These are phyloP conservation scores for Chloromyia formosa DNA, from an alignment of 2,888 invertebrate species.

Conservation along the genomic window DNA sequence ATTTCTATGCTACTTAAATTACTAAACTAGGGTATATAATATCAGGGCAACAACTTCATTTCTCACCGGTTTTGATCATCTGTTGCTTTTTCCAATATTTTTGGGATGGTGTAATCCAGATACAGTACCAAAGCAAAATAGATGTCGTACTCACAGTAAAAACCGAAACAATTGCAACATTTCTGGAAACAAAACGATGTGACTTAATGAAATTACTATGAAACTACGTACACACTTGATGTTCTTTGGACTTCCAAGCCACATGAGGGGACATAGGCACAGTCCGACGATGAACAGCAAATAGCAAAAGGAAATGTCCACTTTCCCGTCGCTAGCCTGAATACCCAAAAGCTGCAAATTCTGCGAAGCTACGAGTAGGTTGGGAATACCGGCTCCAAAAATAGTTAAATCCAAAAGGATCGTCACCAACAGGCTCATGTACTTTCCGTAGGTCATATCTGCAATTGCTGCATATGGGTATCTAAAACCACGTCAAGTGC, in stretches of 20 bases:
- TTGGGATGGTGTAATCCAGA: conserved; percentile 61
- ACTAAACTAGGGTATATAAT: no score
- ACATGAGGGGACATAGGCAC: conserved; percentile 80
- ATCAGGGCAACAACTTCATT: no score
- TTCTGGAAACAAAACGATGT: conserved; percentile 61
- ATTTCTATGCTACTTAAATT: no score
- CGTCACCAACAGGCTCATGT: conserved; percentile 71
- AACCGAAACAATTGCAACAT: conserved; percentile 73
- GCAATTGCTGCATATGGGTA: conserved; percentile 87
- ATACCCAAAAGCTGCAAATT: conserved; percentile 81
- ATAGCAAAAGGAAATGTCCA: conserved; percentile 80
- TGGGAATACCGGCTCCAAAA: conserved; percentile 81
- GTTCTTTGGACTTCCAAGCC: conserved; percentile 91
- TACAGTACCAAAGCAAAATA: conserved; percentile 72
- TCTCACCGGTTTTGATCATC: conserved; percentile 57
- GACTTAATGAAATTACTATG: conserved; percentile 50
- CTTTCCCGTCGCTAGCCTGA: conserved; percentile 71
- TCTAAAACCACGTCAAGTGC: conserved; percentile 62
- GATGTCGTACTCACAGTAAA: conserved; percentile 72
- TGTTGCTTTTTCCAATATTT: conserved; percentile 61
- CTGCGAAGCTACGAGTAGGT: conserved; percentile 81
- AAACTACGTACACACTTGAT: conserved; percentile 76
- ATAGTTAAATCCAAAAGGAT: conserved; percentile 78
- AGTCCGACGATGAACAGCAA: conserved; percentile 82
- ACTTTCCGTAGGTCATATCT: conserved; percentile 77